A percentile compares a stretch with the other conserved stretches of the same genome.
These are phyloP conservation scores for Sabatieria punctata DNA, from an alignment of 2,888 invertebrate species.

Conservation along the genomic window DNA sequence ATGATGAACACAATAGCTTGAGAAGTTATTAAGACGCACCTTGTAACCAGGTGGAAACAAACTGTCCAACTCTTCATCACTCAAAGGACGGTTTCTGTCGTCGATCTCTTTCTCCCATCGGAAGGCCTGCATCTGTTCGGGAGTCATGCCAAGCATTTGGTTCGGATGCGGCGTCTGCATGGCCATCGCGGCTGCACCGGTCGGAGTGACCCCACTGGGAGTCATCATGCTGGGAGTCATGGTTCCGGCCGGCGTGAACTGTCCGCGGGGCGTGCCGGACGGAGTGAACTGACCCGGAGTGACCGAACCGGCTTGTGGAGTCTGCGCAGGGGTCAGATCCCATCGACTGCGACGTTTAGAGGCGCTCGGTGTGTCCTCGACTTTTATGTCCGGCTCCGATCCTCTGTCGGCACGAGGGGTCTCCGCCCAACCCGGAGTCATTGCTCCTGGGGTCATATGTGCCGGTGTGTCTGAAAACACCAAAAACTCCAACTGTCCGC, in stretches of 20 bases:
- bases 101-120: slow-evolving; percentile 98
- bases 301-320: slow-evolving; percentile 33
- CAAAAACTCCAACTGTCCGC: slow-evolving; percentile 4
- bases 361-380: slow-evolving; percentile 72
- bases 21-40: slow-evolving; percentile 43
- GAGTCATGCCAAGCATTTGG: slow-evolving; percentile 83
- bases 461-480: slow-evolving; percentile 73
- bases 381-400: slow-evolving; percentile 15
- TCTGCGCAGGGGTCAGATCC: slow-evolving; percentile 78
- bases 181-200: slow-evolving; percentile 74
- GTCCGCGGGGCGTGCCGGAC: slow-evolving; percentile 13
- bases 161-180: slow-evolving; percentile 94
- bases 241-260: slow-evolving; percentile 25
- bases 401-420: slow-evolving; percentile 56
- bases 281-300: slow-evolving; percentile 49
- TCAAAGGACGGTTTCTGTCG: slow-evolving; percentile 82
- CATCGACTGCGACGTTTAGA: slow-evolving; percentile 89
- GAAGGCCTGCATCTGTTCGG: slow-evolving; percentile 92
- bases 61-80: slow-evolving; percentile 89
- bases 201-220: slow-evolving; percentile 38
- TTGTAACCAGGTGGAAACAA: slow-evolving; percentile 98
- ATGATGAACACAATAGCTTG: not conserved
- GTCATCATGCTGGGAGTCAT: slow-evolving; percentile 36
- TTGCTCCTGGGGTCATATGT: slow-evolving; percentile 45
- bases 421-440: slow-evolving; percentile 80